Evolutionary conservation across 2,113 vertebrate species (phyloP).

Genomic region (Camelus bactrianus): DNA sequence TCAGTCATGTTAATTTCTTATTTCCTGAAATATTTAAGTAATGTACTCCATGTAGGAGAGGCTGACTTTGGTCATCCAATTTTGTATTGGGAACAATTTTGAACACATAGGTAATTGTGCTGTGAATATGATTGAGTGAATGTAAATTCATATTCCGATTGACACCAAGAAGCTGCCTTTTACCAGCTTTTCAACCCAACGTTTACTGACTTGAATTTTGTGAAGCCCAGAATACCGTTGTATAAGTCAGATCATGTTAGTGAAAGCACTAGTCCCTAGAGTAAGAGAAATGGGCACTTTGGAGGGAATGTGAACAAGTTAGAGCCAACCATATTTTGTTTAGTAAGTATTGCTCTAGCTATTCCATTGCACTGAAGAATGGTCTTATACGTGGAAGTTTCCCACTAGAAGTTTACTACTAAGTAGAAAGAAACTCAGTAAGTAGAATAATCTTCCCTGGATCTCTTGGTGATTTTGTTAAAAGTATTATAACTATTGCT

Average conservation of each 20-base stretch:
- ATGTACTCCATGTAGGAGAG: not conserved
- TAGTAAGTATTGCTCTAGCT: not conserved
- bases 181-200: not conserved
- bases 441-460: not conserved
- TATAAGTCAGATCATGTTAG: not conserved
- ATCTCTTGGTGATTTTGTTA: not conserved
- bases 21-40: not conserved
- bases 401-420: not conserved
- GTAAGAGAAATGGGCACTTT: not conserved
- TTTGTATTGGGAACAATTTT: not conserved
- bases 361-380: not conserved
- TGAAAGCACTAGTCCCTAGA: not conserved
- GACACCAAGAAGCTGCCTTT: not conserved
- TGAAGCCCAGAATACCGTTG: not conserved
- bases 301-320: not conserved
- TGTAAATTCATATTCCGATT: not conserved
- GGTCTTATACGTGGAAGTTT: not conserved
- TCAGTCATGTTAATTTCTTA: not conserved
- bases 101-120: not conserved
- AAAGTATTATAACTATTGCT: not conserved
- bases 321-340: not conserved
- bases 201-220: not conserved
- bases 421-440: slow-evolving; percentile 10
- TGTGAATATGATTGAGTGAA: not conserved
- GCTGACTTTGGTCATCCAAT: not conserved